phyloP scores from a whole-genome alignment of 2,888 invertebrate genomes.

The Hirtodrosophila cameraria region DNA sequence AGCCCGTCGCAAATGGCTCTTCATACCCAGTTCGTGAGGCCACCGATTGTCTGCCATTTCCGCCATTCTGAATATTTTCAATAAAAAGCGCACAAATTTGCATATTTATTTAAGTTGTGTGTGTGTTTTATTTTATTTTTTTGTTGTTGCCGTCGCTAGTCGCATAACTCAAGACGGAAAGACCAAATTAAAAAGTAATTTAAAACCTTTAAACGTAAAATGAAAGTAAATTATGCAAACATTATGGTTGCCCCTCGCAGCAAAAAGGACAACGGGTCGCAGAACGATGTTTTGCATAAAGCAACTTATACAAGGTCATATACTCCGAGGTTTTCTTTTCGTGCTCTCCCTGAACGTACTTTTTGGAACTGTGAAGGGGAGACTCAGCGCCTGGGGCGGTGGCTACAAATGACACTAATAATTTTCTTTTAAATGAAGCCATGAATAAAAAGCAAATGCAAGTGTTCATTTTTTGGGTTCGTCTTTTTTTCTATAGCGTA shows the following conservation, averaged over 20 bases:
- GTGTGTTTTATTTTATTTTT: slow-evolving; percentile 25
- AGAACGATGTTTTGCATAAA: slow-evolving; percentile 16
- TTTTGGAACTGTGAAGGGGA: slow-evolving; percentile 59
- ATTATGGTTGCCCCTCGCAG: slow-evolving; percentile 63
- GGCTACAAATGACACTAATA: slow-evolving; percentile 75
- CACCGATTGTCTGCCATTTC: slow-evolving; percentile 35
- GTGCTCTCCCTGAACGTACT: slow-evolving; percentile 44
- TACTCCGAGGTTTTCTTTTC: slow-evolving; percentile 38
- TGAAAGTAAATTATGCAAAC: slow-evolving; percentile 78
- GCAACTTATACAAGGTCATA: slow-evolving; percentile 64
- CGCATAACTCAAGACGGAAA: slow-evolving; percentile 74
- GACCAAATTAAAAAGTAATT: slow-evolving; percentile 78
- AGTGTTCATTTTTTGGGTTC: slow-evolving; percentile 41
- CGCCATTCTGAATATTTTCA: slow-evolving; percentile 60
- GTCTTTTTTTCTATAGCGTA: slow-evolving; percentile 10
- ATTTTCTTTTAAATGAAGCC: slow-evolving; percentile 75
- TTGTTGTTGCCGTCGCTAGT: slow-evolving; percentile 29
- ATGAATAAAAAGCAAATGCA: slow-evolving; percentile 69
- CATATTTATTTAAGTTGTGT: slow-evolving; percentile 73
- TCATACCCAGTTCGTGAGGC: neutral
- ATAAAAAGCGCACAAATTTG: slow-evolving; percentile 68
- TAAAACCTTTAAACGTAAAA: slow-evolving; percentile 76
- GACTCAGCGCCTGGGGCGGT: slow-evolving; percentile 31
- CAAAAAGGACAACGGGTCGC: slow-evolving; percentile 32
- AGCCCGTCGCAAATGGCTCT: slow-evolving; percentile 32